These are phyloP conservation scores for Heloderma charlesbogerti DNA, from an alignment of 2,113 vertebrate species.

Conservation along the genomic window DNA sequence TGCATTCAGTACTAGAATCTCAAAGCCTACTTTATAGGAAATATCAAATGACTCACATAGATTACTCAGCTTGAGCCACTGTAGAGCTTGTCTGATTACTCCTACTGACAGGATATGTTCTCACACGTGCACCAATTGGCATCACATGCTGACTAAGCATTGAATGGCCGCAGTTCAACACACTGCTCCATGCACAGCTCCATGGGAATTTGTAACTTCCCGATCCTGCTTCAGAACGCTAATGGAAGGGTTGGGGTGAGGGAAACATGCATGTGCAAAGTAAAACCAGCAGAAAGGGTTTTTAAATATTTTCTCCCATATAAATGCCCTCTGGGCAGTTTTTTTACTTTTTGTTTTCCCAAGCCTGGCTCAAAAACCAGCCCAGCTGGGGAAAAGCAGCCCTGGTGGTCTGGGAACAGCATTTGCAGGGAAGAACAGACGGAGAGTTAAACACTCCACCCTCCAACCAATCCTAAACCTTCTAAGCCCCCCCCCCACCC, in stretches of 20 bases:
- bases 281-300: neutral
- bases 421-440: neutral
- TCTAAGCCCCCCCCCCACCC: neutral
- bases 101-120: neutral
- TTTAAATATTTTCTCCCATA: neutral
- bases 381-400: neutral
- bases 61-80: neutral
- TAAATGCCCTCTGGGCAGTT: neutral
- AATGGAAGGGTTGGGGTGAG: too few relatives aligned
- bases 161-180: neutral
- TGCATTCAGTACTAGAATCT: neutral
- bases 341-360: neutral
- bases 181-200: neutral
- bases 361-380: neutral
- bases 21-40: neutral
- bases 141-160: neutral
- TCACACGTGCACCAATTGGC: neutral
- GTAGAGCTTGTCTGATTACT: conserved; percentile 13
- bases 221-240: neutral
- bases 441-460: neutral
- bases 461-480: too few relatives aligned
- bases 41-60: neutral
- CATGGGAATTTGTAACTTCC: neutral
- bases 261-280: neutral
- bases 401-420: neutral